Base-by-base conservation (phyloP, 2,888 invertebrate genomes). In the Campaea margaritaria region DNA sequence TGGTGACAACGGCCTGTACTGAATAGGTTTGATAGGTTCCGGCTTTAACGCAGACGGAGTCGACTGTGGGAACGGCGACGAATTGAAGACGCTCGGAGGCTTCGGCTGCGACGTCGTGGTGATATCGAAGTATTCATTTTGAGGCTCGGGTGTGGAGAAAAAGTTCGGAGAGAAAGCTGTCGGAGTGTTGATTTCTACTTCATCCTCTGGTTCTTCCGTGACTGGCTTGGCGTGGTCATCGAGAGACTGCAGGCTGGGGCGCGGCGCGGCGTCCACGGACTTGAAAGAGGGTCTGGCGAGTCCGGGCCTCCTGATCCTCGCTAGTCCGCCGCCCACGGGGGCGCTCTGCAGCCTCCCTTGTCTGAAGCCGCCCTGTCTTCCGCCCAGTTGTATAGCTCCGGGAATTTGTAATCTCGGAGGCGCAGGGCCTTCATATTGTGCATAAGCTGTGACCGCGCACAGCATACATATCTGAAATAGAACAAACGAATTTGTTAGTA, bases 331-430 rank as follows among this genome's bases (percentile, higher is more conserved):
- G 28, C 82, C 78, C 36, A 79, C 58, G 15, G 85, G 81, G 34
- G 81, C 79, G 62, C 77, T 70, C 61, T 87, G 86, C 38, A 89
- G 72, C 67, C 90, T 83, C 52, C 88, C 93, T 68, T 93, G 91
- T 52, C 91, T 81, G 76, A 78, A 91, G 63, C 81, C 93, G 48
- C 83, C 87, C 77, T 79, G 89, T 57, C 87, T 75, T 13, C 81
- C 81, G 15, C 91, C 91, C 44, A 93, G 48, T 9, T 89, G 83
- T 16, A 94, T 76, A 0, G 95, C 95, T 42, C 96, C 96, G 0
- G 95, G 95, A 67, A 96, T 95, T 72, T 90, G 92, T 14, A 95
- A 83, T 72, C 96, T 88, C 11, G 93, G 95, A n/a, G 96, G 95
- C 55, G 91, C 75, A 68, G 95, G 94, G 47, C 86, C 83, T 70